Conservation (phyloP, 2,888 invertebrate species). For the Gryllus longicercus region DNA sequence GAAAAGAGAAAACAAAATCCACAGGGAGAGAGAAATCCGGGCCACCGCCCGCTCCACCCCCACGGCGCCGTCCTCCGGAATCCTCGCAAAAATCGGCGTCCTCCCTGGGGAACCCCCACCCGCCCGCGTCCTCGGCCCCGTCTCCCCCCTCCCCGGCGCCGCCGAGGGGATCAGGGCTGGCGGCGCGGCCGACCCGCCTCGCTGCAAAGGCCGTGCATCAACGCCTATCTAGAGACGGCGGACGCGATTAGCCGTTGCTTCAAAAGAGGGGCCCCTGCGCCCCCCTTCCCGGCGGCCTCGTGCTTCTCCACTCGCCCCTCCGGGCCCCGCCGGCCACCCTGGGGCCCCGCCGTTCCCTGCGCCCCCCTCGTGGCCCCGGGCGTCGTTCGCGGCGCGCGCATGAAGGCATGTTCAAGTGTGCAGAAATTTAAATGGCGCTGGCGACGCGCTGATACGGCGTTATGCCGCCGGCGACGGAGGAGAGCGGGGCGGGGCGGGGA, state of each 20-base stretch:
- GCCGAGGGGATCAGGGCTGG: too few species aligned
- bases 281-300: neutral
- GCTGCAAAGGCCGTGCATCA: neutral
- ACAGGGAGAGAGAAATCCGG: too few species aligned
- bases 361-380: neutral
- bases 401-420: neutral
- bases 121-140: too few species aligned
- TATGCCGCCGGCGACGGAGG: too few species aligned
- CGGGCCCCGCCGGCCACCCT: neutral
- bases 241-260: neutral
- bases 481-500: too few species aligned
- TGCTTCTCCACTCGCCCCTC: neutral
- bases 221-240: constrained; percentile 2
- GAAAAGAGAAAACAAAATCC: too few species aligned
- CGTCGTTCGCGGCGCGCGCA: neutral
- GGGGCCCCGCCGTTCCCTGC: neutral
- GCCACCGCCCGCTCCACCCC: too few species aligned
- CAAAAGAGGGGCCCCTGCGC: neutral
- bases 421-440: neutral
- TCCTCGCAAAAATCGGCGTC: too few species aligned
- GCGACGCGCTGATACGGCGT: neutral
- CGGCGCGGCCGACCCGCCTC: neutral
- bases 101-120: too few species aligned
- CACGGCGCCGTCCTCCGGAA: too few species aligned
- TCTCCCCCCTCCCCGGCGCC: too few species aligned